Conservation (phyloP, 2,113 vertebrate genomes). For the Cyprichromis sp. region DNA sequence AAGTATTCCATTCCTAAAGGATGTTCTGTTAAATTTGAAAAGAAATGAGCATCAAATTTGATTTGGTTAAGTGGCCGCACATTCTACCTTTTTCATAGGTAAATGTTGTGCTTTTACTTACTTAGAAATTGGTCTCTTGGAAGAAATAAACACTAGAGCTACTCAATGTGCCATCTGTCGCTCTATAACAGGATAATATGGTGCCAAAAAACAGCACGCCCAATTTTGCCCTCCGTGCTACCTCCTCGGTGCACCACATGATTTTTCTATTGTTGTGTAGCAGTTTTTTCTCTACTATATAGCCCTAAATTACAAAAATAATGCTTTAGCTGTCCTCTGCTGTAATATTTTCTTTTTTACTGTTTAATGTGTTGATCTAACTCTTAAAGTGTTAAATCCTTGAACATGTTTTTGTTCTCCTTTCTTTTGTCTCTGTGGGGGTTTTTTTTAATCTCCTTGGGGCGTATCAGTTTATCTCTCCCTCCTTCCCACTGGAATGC, state of each 20-base stretch:
- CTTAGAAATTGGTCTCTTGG: background rate
- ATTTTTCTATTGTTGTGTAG: background rate
- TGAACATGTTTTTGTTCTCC: background rate
- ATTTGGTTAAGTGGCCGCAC: background rate
- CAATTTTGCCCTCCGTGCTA: constrained; percentile 21
- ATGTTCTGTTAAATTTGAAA: background rate
- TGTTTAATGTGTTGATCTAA: background rate
- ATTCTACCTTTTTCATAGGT: background rate
- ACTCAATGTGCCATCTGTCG: constrained; percentile 52
- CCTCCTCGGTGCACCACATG: constrained; percentile 13
- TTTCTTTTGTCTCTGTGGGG: background rate
- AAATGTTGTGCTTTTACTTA: background rate
- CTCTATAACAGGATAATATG: background rate
- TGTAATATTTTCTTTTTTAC: background rate
- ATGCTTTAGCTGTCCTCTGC: background rate
- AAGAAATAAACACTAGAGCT: constrained; percentile 16
- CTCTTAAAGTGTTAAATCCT: background rate
- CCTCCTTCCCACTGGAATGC: constrained; percentile 27
- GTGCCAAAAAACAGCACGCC: constrained; percentile 36
- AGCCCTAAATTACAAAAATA: background rate
- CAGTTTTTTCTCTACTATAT: background rate
- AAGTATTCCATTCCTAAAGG: background rate
- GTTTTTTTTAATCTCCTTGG: background rate
- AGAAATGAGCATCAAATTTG: background rate
- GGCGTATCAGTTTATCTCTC: background rate